phyloP scores from a whole-genome alignment of 2,797 vertebrate genomes.

The Lithobates sylvaticus region DNA sequence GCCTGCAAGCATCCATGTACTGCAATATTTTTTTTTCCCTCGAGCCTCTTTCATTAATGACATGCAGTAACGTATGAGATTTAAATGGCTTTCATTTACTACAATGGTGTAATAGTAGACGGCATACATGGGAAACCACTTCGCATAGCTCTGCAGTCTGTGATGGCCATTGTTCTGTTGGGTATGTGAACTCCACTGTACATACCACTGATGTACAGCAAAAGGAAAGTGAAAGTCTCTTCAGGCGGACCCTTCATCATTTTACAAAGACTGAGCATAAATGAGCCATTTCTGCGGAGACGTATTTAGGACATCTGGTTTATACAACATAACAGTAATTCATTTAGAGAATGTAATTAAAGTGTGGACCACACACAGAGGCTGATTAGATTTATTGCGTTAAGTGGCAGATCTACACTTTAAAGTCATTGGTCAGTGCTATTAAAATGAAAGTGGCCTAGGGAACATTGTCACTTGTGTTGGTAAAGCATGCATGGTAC shows the following conservation, averaged over 20 bases:
- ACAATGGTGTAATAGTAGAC: neutral
- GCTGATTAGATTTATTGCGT: constrained; percentile 58
- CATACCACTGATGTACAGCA: constrained; percentile 7
- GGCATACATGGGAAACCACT: neutral
- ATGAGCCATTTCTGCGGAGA: constrained; percentile 31
- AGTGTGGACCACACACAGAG: constrained; percentile 57
- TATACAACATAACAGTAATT: constrained; percentile 61
- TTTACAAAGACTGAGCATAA: constrained; percentile 49
- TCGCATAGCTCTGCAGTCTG: neutral
- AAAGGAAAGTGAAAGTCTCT: constrained; percentile 50
- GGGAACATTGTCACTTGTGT: constrained; percentile 11
- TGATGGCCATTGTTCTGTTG: constrained; percentile 6
- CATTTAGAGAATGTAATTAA: constrained; percentile 53
- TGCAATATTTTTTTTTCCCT: too few species aligned
- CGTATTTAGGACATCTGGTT: constrained; percentile 58
- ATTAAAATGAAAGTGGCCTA: constrained; percentile 21
- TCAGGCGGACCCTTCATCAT: constrained; percentile 48
- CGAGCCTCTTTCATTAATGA: too few species aligned
- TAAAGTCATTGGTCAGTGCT: constrained; percentile 57
- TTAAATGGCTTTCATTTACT: neutral
- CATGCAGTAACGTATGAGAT: neutral
- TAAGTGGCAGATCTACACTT: constrained; percentile 60
- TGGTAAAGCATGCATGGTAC: constrained; percentile 19
- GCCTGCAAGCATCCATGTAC: too few species aligned
- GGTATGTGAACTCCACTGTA: constrained; percentile 3